phyloP scores from a whole-genome alignment of 2,113 vertebrate species.

The Thamnophis sirtalis region DNA sequence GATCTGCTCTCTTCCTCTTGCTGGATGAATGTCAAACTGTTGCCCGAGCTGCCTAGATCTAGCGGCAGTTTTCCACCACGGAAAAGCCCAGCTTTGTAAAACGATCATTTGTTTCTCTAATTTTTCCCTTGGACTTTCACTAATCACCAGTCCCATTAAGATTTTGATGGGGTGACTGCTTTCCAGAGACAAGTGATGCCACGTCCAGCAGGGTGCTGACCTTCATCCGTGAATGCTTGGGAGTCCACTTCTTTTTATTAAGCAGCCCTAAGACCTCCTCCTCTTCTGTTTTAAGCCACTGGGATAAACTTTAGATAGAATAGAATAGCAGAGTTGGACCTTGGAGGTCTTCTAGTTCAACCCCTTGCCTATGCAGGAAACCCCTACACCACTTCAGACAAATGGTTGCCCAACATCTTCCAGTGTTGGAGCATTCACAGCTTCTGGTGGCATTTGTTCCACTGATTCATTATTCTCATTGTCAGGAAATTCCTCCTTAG shows the following conservation, averaged over 20 bases:
- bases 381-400: no score
- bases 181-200: conserved; percentile 19
- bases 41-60: conserved; percentile 43
- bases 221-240: not conserved
- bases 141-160: conserved; percentile 23
- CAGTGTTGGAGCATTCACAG: no score
- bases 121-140: conserved; percentile 54
- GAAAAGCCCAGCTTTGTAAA: conserved; percentile 43
- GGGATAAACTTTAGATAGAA: not conserved
- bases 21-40: conserved; percentile 54
- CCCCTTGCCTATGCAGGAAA: no score
- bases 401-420: no score
- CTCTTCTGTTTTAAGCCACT: not conserved
- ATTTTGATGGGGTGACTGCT: conserved; percentile 39
- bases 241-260: not conserved
- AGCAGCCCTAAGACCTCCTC: not conserved
- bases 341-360: no score
- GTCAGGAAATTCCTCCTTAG: no score
- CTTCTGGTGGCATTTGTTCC: no score
- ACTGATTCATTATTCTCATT: no score
- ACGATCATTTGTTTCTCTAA: conserved; percentile 55
- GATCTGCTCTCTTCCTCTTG: conserved; percentile 42
- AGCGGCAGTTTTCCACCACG: conserved; percentile 42
- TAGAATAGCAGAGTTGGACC: no score
- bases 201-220: conserved; percentile 24